Percentiles rank a stretch among this genome's conserved stretches.
Conservation (phyloP, 37 sponge, comb jelly and placozoan species). For the Ephydatia muelleri region DNA sequence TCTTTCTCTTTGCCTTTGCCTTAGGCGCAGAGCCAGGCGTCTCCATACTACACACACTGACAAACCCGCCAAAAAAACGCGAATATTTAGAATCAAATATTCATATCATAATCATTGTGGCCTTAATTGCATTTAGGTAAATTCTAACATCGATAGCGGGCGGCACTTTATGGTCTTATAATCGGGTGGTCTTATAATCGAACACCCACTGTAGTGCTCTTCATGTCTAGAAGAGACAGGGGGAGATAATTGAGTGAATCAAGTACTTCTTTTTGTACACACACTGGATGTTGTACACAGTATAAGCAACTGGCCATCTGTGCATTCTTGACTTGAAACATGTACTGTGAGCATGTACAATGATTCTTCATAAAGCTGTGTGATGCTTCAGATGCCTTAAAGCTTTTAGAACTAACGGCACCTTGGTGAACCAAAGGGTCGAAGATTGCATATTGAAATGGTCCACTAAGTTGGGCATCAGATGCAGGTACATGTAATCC, state of each 20-base stretch:
- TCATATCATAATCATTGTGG: no score
- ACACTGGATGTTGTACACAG: slow-evolving; percentile 13
- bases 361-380: neutral
- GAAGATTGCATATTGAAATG: neutral
- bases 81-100: no score
- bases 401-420: neutral
- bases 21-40: no score
- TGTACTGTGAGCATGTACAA: slow-evolving; percentile 1
- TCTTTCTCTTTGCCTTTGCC: no score
- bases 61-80: no score
- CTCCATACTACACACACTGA: no score
- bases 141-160: no score
- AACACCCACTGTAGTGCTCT: no score
- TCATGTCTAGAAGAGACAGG: slow-evolving; percentile 10
- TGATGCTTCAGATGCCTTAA: neutral
- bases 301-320: neutral
- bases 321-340: slow-evolving; percentile 14
- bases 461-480: neutral
- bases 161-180: no score
- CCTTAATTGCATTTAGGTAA: no score
- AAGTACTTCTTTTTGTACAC: neutral
- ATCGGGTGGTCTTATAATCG: no score
- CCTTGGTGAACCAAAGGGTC: neutral
- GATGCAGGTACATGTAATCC: neutral
- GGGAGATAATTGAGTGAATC: no score